These are phyloP conservation scores for Ctenopoma multispine DNA, from an alignment of 2,797 vertebrate species.

Conservation along the genomic window DNA sequence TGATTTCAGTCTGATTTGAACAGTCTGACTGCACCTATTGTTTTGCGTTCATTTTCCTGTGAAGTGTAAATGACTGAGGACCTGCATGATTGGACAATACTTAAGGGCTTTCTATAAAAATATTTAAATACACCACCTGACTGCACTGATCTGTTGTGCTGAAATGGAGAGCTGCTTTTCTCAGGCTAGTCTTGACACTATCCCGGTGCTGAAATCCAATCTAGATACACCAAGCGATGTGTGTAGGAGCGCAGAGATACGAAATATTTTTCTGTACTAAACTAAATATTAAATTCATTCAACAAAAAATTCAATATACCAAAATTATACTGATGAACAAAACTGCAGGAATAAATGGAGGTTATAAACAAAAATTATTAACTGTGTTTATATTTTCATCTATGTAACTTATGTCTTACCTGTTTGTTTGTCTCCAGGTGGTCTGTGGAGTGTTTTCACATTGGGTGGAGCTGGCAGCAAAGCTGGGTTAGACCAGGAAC, in stretches of 20 bases:
- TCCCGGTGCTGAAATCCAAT: not conserved
- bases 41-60: conserved; percentile 37
- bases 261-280: not conserved
- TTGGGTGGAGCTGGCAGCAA: conserved; percentile 92
- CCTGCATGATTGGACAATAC: conserved; percentile 15
- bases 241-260: not conserved
- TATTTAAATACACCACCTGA: conserved; percentile 11
- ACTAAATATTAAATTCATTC: not conserved
- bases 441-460: conserved; percentile 96
- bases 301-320: not conserved
- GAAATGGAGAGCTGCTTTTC: not conserved
- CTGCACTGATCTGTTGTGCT: conserved; percentile 28
- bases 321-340: not conserved
- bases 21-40: conserved; percentile 43
- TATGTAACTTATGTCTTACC: not conserved
- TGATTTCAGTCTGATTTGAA: no score
- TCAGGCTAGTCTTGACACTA: not conserved
- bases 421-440: conserved; percentile 83
- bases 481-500: conserved; percentile 83
- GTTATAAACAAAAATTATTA: not conserved
- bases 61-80: conserved; percentile 29
- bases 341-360: not conserved
- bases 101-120: conserved; percentile 38
- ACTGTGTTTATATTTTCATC: not conserved
- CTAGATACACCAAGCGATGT: not conserved